Evolutionary conservation across 2,113 vertebrate species (phyloP).

Genomic region (Neogobius melanostomus): DNA sequence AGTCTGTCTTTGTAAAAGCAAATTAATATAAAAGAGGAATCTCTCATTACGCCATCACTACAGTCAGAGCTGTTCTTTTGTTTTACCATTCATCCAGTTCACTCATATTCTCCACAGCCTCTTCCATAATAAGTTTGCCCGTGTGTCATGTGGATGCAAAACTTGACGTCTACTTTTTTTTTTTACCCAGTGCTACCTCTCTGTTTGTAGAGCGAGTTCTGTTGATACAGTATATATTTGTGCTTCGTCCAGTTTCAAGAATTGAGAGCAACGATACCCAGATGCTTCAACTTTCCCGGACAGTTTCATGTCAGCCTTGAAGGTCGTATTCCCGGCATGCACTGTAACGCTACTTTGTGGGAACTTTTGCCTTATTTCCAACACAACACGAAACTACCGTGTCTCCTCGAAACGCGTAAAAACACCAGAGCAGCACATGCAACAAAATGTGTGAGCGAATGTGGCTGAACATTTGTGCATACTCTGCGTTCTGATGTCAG

Average conservation of each 20-base stretch:
- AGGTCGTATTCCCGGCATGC: not conserved
- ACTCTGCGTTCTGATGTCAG: conserved; percentile 22
- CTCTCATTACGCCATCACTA: too few species aligned
- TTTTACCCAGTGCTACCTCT: not conserved
- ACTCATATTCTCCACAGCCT: too few species aligned
- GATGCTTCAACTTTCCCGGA: not conserved
- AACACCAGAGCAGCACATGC: not conserved
- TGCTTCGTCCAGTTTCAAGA: not conserved
- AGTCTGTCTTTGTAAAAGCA: too few species aligned
- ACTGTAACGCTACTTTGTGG: not conserved
- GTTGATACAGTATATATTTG: not conserved
- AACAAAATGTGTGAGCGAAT: not conserved
- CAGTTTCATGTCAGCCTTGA: not conserved
- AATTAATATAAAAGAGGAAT: too few species aligned
- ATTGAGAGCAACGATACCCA: not conserved
- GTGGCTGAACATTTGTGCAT: conserved; percentile 3
- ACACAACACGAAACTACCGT: not conserved
- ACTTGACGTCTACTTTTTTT: too few species aligned
- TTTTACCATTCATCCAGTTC: too few species aligned
- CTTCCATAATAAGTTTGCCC: too few species aligned
- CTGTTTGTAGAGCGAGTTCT: not conserved
- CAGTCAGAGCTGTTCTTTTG: too few species aligned
- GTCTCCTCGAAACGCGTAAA: not conserved
- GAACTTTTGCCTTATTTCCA: not conserved
- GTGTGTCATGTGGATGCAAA: too few species aligned